A percentile compares a stretch with the other conserved stretches of the same genome.
These are phyloP conservation scores for Ennomos quercinarius DNA, from an alignment of 2,888 invertebrate genomes.

Conservation along the genomic window DNA sequence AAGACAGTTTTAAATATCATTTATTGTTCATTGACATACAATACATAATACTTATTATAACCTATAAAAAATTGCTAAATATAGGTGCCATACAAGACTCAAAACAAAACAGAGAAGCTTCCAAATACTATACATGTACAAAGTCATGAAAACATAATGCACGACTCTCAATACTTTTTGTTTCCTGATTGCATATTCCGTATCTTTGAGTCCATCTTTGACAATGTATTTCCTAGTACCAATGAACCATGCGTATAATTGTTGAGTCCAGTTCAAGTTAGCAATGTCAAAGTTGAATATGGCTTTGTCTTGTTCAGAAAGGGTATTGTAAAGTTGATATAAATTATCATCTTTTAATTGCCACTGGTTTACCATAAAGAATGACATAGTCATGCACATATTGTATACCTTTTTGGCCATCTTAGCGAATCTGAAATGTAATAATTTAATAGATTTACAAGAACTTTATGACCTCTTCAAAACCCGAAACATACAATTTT, in stretches of 20 bases:
- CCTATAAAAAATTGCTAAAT: no score
- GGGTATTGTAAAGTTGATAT: slow-evolving; percentile 12
- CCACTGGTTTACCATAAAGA: slow-evolving; percentile 28
- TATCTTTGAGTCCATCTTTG: slow-evolving; percentile 33
- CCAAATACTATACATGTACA: slow-evolving; percentile 27
- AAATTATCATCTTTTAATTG: slow-evolving; percentile 27
- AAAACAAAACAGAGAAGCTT: slow-evolving; percentile 15
- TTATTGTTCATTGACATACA: no score
- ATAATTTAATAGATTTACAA: no score
- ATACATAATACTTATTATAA: no score
- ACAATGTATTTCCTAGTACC: slow-evolving; percentile 31
- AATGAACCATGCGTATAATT: slow-evolving; percentile 17
- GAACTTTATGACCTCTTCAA: no score
- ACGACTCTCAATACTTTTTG: slow-evolving; percentile 15
- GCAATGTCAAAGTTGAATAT: slow-evolving; percentile 40
- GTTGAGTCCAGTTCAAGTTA: slow-evolving; percentile 28
- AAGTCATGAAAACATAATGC: slow-evolving; percentile 20
- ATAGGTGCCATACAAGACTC: neutral
- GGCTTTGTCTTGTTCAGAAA: slow-evolving; percentile 33
- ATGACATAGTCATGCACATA: slow-evolving; percentile 12
- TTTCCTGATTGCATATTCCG: slow-evolving; percentile 15
- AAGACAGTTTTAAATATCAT: no score
- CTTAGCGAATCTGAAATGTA: slow-evolving; percentile 34
- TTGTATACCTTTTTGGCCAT: slow-evolving; percentile 33
- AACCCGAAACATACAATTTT: no score